Percentiles rank a stretch among this genome's conserved stretches.
Conservation (phyloP, 2,113 vertebrate genomes). For the Phocoena sinus region DNA sequence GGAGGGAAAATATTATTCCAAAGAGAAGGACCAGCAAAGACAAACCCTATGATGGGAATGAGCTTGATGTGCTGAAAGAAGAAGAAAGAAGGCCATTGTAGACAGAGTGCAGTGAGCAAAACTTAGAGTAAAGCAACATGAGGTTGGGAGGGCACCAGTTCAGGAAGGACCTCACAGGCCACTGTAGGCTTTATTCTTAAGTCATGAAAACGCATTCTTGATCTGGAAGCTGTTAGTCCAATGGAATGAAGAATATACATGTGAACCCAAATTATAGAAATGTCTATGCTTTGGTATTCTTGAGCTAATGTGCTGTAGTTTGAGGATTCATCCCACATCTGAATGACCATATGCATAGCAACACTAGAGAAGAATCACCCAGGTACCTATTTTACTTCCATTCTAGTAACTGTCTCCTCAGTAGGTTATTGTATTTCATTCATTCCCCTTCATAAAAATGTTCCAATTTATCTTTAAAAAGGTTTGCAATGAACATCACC, state of each 20-base stretch:
- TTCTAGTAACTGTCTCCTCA: neutral
- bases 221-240: neutral
- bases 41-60: neutral
- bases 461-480: conserved; percentile 4
- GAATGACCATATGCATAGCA: neutral
- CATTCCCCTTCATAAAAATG: neutral
- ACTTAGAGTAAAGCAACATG: neutral
- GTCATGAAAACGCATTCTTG: neutral
- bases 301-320: neutral
- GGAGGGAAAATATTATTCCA: neutral
- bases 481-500: conserved; percentile 19
- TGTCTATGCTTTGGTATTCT: neutral
- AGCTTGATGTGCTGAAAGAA: neutral
- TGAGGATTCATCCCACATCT: neutral
- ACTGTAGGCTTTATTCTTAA: neutral
- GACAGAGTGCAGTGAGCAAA: neutral
- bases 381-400: neutral
- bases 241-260: neutral
- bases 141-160: neutral
- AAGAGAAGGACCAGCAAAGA: neutral
- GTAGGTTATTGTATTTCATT: neutral
- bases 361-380: neutral
- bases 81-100: neutral
- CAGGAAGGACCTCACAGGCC: neutral
- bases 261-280: neutral